phyloP scores from a whole-genome alignment of 2,888 invertebrate genomes.

The Scaptomyza tumidula region DNA sequence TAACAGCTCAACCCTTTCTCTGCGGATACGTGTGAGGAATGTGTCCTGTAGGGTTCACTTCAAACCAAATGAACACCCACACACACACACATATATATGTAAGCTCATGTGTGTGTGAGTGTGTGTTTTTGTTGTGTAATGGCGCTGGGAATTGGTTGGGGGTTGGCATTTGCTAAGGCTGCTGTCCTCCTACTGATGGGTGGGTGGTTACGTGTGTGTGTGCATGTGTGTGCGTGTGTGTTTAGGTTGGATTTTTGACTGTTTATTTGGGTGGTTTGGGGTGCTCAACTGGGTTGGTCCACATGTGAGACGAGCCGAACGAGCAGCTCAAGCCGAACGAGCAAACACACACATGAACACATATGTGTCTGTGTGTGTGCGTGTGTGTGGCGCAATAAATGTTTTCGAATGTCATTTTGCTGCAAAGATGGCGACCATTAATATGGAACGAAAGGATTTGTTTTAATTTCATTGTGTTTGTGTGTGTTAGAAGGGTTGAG shows the following conservation, averaged over 20 bases:
- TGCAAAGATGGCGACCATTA: constrained; percentile 81
- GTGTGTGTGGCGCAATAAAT: constrained; percentile 70
- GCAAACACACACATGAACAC: constrained; percentile 17
- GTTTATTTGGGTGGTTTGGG: constrained; percentile 26
- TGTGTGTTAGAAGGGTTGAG: not conserved
- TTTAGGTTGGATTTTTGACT: constrained; percentile 7
- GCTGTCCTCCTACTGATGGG: constrained; percentile 44
- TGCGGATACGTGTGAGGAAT: constrained; percentile 65
- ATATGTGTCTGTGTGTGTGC: not conserved
- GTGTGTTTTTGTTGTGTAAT: constrained; percentile 56
- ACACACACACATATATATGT: constrained; percentile 6
- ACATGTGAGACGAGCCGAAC: constrained; percentile 51
- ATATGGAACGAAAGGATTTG: constrained; percentile 81
- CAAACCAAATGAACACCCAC: constrained; percentile 76
- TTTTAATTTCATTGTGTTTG: constrained; percentile 72
- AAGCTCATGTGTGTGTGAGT: constrained; percentile 23
- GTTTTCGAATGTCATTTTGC: constrained; percentile 81
- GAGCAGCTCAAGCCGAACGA: constrained; percentile 7
- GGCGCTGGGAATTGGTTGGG: constrained; percentile 61
- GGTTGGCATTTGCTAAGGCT: constrained; percentile 49
- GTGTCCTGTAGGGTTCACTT: constrained; percentile 81
- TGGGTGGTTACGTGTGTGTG: constrained; percentile 21
- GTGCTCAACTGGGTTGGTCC: constrained; percentile 54
- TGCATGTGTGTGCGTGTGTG: constrained; percentile 17
- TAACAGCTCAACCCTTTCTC: constrained; percentile 57